Evolutionary conservation across 2,888 invertebrate genomes (phyloP), one percentile per base, ranked within the genome.

Genomic region (Calameuta pallipes): DNA sequence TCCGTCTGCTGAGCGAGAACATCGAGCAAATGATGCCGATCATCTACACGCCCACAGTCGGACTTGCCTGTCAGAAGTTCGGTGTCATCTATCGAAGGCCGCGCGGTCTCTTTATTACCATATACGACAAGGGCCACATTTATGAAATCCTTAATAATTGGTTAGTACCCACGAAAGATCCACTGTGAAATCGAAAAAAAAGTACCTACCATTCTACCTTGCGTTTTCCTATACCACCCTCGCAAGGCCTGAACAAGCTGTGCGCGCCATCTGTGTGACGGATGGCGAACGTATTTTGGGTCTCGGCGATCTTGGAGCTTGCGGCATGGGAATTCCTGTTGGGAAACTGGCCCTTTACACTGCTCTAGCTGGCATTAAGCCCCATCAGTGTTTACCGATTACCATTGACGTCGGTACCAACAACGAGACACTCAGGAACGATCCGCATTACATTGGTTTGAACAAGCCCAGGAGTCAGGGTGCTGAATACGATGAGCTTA

Each of bases 251-350:
- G 97, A 97, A 92, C 95, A 95, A 69, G 95, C 96, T 89, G 97
- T 97, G 3, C 94, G 96, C 79, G 97, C 96, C 15, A 95, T 97
- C 88, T 97, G 97, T 76, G 98, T 99, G 76, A 99, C 99, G 0
- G 99, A 99, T 88, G 99, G 99, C 56, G 99, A 99, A 91, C 94
- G 99, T 77, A 99, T 99, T 90, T 93, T 99, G 83, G 99, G 99
- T 84, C 94, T 99, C 70, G 99, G 99, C 9, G 99, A 99, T 92
- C 94, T 99, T 75, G 99, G 99, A 0, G 98, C 98, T 1, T 97
- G 97, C 88, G 99, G 99, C 35, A 98, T 98, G 98, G 99, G 99
- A 79, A 99, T 99, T 86, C 99, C 99, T 0, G 98, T 99, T 13
- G 99, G 99, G 34, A 99, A 99, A 92, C 93, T 99, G 82, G 95